These are phyloP conservation scores for Spialia ferax DNA, from an alignment of 2,888 invertebrate species.

Conservation along the genomic window DNA sequence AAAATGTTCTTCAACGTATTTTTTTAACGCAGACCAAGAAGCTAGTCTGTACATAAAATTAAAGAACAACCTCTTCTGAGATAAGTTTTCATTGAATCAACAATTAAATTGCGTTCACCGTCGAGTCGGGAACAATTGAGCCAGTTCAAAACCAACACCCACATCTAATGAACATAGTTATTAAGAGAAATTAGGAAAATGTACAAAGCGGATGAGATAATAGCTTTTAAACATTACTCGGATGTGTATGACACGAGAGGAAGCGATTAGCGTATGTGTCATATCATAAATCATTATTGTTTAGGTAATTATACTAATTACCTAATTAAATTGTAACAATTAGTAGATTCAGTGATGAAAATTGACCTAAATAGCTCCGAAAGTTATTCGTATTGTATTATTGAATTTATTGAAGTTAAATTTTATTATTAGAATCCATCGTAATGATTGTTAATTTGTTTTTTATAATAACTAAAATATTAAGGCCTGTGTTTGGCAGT, in stretches of 20 bases:
- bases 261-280: not conserved
- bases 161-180: conserved; percentile 41
- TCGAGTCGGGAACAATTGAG: conserved; percentile 39
- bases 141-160: conserved; percentile 37
- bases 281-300: no score
- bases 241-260: not conserved
- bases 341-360: no score
- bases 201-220: conserved; percentile 22
- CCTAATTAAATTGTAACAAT: not conserved
- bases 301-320: no score
- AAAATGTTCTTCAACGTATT: no score
- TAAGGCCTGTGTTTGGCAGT: no score
- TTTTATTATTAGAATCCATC: no score
- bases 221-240: not conserved
- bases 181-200: conserved; percentile 38
- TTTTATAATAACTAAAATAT: no score
- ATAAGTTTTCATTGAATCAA: not conserved
- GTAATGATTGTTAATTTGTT: no score
- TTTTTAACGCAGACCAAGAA: no score
- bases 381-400: not conserved
- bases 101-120: conserved; percentile 22
- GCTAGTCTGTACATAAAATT: no score
- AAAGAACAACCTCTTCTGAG: not conserved
- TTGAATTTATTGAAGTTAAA: no score
- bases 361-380: not conserved